phyloP scores from a whole-genome alignment of 1,140 invertebrate genomes.

The Bombus turneri region DNA sequence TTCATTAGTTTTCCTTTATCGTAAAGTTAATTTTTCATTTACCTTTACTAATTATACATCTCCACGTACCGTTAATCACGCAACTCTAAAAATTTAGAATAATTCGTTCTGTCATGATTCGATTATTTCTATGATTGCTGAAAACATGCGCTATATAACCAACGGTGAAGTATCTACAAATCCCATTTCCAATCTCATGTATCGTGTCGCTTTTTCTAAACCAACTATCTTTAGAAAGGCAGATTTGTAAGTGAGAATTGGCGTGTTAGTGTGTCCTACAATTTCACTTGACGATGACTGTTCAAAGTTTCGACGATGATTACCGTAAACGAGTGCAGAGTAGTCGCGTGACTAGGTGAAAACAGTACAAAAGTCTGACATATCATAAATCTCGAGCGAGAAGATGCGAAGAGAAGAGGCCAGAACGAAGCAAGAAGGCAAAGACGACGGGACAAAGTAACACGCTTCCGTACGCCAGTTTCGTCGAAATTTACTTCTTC shows the following conservation, averaged over 20 bases:
- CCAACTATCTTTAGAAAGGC: not conserved
- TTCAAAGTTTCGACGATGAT: not conserved
- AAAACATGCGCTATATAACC: not conserved
- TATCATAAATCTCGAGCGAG: not conserved
- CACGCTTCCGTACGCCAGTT: slow-evolving; percentile 17
- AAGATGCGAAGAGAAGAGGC: not conserved
- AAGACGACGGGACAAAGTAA: not conserved
- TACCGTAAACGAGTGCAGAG: not conserved
- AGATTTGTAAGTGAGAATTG: not conserved
- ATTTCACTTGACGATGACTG: slow-evolving; percentile 7
- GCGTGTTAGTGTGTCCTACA: not conserved
- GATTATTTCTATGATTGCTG: not conserved
- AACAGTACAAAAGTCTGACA: not conserved
- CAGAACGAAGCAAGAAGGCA: not conserved
- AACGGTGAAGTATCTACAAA: not conserved
- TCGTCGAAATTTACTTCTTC: slow-evolving; percentile 19
- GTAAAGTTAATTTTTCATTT: not conserved
- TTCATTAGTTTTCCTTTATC: too few species aligned
- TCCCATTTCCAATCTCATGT: not conserved
- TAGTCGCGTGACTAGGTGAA: slow-evolving; percentile 5
- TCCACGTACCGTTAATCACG: not conserved
- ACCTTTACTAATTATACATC: not conserved
- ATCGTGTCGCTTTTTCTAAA: not conserved
- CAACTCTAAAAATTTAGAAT: not conserved
- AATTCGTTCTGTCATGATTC: not conserved